These are phyloP conservation scores for Pachypsylla venusta DNA, from an alignment of 1,140 invertebrate genomes.

Conservation along the genomic window DNA sequence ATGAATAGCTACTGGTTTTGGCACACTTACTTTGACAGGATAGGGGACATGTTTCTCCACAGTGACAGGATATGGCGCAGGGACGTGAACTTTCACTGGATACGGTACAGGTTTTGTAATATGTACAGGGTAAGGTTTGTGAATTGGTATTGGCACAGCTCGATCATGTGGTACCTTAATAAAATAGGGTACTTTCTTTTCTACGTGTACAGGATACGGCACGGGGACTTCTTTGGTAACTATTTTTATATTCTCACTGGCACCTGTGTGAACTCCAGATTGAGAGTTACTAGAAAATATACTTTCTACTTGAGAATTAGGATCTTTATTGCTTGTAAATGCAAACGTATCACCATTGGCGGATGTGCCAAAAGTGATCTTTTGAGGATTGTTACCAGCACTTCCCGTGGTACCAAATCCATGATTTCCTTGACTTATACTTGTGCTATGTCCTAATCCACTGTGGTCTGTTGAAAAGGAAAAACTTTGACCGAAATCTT, in stretches of 20 bases:
- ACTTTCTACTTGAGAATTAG: background rate
- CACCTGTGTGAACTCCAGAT: background rate
- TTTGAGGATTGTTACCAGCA: background rate
- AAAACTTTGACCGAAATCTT: constrained; percentile 3
- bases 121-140: constrained; percentile 48
- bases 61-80: constrained; percentile 46
- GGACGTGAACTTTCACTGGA: constrained; percentile 52
- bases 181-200: constrained; percentile 40
- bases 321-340: background rate
- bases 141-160: constrained; percentile 17
- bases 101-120: constrained; percentile 44
- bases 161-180: constrained; percentile 32
- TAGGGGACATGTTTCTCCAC: constrained; percentile 52
- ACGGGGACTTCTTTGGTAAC: constrained; percentile 48
- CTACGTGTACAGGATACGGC: constrained; percentile 40
- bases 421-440: background rate
- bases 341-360: constrained; percentile 6
- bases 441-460: background rate
- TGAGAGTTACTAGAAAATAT: background rate
- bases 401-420: constrained; percentile 1
- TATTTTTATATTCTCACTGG: constrained; percentile 17
- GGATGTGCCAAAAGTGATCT: constrained; percentile 7
- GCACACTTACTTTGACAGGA: constrained; percentile 54
- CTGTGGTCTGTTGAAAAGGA: background rate
- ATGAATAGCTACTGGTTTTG: constrained; percentile 53